Percentiles rank a stretch among this genome's conserved stretches.
Conservation (phyloP, 1,140 invertebrate species). For the Drosophila orena region DNA sequence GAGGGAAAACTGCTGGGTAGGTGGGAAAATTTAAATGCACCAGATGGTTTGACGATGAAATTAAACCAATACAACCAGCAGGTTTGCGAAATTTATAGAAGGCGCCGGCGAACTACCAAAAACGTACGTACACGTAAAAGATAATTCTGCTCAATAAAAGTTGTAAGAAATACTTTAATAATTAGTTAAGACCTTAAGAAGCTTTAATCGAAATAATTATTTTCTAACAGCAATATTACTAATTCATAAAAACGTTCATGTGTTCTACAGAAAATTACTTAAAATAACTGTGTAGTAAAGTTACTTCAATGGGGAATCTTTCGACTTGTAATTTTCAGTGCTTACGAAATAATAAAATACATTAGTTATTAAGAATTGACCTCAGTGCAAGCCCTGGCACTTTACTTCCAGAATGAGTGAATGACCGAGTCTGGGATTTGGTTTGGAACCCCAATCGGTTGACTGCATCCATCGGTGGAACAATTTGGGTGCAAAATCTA, state of each 20-base stretch:
- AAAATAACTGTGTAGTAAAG: too few relatives aligned
- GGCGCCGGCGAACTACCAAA: background rate
- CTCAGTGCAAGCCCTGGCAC: constrained; percentile 1
- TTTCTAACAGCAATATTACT: too few relatives aligned
- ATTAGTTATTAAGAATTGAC: background rate
- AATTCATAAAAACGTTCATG: too few relatives aligned
- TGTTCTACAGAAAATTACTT: too few relatives aligned
- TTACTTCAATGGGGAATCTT: too few relatives aligned
- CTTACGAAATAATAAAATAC: too few relatives aligned
- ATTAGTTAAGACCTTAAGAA: too few relatives aligned
- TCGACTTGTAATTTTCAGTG: too few relatives aligned
- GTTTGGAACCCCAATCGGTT: constrained; percentile 33
- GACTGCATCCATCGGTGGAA: constrained; percentile 53
- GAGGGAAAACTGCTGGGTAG: constrained; percentile 1
- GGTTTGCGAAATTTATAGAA: background rate
- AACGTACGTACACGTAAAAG: too few relatives aligned
- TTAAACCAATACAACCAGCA: constrained; percentile 69
- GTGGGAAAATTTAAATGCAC: constrained; percentile 66
- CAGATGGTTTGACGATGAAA: constrained; percentile 65
- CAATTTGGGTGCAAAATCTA: constrained; percentile 59
- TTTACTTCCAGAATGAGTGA: constrained; percentile 24
- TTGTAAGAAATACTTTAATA: too few relatives aligned
- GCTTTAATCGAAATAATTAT: too few relatives aligned
- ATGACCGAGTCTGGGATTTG: constrained; percentile 22
- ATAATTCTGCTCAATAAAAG: too few relatives aligned